These are phyloP conservation scores for Merluccius polli DNA, from an alignment of 2,797 vertebrate genomes.

Conservation along the genomic window DNA sequence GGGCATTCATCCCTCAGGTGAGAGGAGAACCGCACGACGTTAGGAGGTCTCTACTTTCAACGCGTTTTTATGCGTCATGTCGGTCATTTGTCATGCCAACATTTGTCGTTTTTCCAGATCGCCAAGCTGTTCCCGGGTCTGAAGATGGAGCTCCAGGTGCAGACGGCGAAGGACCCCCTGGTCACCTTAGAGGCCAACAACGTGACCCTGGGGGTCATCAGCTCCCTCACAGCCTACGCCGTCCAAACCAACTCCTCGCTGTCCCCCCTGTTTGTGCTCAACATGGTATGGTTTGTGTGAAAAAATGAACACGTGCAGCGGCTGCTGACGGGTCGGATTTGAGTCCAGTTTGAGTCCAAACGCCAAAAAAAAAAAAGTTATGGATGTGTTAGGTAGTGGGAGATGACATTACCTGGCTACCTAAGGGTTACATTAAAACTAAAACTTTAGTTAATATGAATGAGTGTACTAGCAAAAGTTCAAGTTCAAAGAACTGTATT, in stretches of 20 bases:
- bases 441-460: neutral
- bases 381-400: too few relatives aligned
- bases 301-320: too few relatives aligned
- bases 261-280: slow-evolving; percentile 68
- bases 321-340: too few relatives aligned
- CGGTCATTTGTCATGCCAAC: neutral
- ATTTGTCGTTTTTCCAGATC: slow-evolving; percentile 50
- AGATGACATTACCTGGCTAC: too few relatives aligned
- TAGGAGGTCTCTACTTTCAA: neutral
- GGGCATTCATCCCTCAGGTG: slow-evolving; percentile 69
- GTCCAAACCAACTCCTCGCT: slow-evolving; percentile 68
- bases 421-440: neutral
- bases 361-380: too few relatives aligned
- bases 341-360: neutral
- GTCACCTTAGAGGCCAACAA: slow-evolving; percentile 58
- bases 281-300: slow-evolving; percentile 55
- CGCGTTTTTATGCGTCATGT: neutral
- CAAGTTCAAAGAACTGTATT: too few relatives aligned
- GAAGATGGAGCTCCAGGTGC: slow-evolving; percentile 69
- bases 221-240: slow-evolving; percentile 64
- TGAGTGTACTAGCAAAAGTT: neutral
- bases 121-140: slow-evolving; percentile 64
- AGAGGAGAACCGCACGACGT: neutral
- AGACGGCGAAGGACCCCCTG: slow-evolving; percentile 40
- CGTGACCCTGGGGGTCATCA: slow-evolving; percentile 41